phyloP scores from a whole-genome alignment of 2,113 vertebrate species.

The Nanger granti region DNA sequence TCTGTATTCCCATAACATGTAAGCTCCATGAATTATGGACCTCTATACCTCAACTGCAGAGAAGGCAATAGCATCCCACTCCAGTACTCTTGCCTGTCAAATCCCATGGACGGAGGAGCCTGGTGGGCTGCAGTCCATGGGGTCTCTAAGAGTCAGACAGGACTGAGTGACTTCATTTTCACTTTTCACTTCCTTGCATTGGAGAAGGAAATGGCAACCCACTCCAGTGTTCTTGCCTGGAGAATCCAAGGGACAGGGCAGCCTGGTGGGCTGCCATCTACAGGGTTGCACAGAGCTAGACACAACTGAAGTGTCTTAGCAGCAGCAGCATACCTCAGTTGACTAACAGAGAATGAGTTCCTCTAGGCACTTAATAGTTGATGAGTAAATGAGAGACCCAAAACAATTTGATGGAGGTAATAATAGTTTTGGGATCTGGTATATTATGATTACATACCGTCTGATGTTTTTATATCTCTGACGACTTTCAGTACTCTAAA shows the following conservation, averaged over 20 bases:
- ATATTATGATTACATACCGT: background rate
- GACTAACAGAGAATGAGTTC: background rate
- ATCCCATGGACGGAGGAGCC: too few relatives aligned
- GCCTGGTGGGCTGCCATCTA: too few relatives aligned
- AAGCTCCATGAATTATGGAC: background rate
- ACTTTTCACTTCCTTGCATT: too few relatives aligned
- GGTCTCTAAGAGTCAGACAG: too few relatives aligned
- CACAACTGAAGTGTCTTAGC: too few relatives aligned
- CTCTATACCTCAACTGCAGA: background rate
- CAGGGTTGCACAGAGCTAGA: accelerated
- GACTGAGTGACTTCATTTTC: too few relatives aligned
- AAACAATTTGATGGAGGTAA: background rate
- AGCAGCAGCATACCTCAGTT: background rate
- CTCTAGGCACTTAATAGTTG: background rate
- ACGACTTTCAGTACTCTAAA: background rate
- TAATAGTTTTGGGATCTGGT: background rate
- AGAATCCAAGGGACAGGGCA: too few relatives aligned
- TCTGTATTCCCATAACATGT: background rate
- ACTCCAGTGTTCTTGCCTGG: too few relatives aligned
- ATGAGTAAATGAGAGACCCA: background rate
- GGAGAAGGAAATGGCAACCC: too few relatives aligned
- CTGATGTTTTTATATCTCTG: background rate
- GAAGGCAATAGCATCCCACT: too few relatives aligned
- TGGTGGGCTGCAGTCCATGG: too few relatives aligned
- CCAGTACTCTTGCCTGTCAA: too few relatives aligned